These are phyloP conservation scores for Pogonomyrmex barbatus DNA, from an alignment of 1,140 invertebrate species.

Conservation along the genomic window DNA sequence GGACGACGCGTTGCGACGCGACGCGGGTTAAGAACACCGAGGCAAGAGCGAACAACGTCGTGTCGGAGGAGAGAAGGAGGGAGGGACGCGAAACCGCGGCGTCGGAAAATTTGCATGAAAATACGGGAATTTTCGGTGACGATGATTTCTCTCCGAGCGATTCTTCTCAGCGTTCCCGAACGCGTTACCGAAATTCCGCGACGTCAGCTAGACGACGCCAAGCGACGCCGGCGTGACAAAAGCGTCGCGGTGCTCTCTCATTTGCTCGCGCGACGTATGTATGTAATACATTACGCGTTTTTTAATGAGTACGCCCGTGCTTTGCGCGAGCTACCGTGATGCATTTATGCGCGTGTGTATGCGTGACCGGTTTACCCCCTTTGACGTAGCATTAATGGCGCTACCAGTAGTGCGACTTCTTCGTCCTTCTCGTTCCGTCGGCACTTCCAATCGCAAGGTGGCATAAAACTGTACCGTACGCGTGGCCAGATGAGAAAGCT, in stretches of 20 bases:
- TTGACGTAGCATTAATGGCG: conserved; percentile 68
- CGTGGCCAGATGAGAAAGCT: neutral
- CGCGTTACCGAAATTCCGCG: conserved; percentile 33
- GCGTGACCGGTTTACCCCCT: conserved; percentile 46
- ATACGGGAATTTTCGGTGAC: conserved; percentile 72
- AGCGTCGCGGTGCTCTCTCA: conserved; percentile 39
- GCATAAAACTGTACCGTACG: neutral
- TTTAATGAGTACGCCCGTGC: conserved; percentile 68
- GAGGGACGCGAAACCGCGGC: neutral
- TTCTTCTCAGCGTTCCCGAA: conserved; percentile 36
- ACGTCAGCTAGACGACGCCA: conserved; percentile 45
- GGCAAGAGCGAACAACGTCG: neutral
- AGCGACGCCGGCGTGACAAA: conserved; percentile 68
- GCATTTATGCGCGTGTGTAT: conserved; percentile 53
- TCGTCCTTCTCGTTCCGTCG: neutral
- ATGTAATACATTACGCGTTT: conserved; percentile 64
- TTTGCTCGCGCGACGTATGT: conserved; percentile 52
- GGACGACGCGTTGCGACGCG: conserved; percentile 40
- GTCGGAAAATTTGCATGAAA: conserved; percentile 76
- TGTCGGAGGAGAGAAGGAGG: neutral
- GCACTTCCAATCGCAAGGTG: conserved; percentile 9
- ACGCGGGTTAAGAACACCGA: conserved; percentile 28
- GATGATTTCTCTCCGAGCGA: conserved; percentile 59
- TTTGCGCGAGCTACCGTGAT: neutral
- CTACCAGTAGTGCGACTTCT: conserved; percentile 60